Percentiles rank a stretch among this genome's conserved stretches.
Evolutionary conservation across 1,140 invertebrate species (phyloP).

Genomic region (Drosophila obscura): DNA sequence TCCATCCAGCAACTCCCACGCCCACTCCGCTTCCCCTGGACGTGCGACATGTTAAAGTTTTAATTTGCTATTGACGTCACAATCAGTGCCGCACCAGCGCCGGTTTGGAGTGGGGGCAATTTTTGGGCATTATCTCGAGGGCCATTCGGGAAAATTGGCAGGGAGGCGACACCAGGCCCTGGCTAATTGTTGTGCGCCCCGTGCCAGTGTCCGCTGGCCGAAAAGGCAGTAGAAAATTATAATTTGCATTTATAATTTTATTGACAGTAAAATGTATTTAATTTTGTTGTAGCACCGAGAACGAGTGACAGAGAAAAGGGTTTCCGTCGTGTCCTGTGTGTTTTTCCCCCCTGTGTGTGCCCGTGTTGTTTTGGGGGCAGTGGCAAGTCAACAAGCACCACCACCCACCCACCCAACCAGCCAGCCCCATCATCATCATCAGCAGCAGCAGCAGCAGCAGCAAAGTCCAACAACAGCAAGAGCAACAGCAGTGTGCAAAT

Average conservation of each 20-base stretch:
- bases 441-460: slow-evolving; percentile 17
- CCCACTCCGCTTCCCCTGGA: slow-evolving; percentile 11
- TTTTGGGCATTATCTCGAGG: slow-evolving; percentile 61
- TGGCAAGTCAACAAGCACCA: slow-evolving; percentile 2
- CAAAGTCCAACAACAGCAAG: slow-evolving; percentile 20
- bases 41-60: slow-evolving; percentile 77
- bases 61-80: slow-evolving; percentile 77
- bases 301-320: slow-evolving; percentile 31
- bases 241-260: slow-evolving; percentile 83
- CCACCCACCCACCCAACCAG: not conserved
- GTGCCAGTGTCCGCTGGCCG: slow-evolving; percentile 31
- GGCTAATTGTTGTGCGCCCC: slow-evolving; percentile 64
- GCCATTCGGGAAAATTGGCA: slow-evolving; percentile 7
- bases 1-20: slow-evolving; percentile 1
- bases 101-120: not conserved
- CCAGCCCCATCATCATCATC: slow-evolving; percentile 27
- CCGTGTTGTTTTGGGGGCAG: too few species aligned
- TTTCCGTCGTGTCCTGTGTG: not conserved
- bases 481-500: slow-evolving; percentile 47
- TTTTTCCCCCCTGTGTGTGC: not conserved
- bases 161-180: not conserved
- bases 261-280: slow-evolving; percentile 82
- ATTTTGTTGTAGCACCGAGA: slow-evolving; percentile 59
- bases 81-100: slow-evolving; percentile 47
- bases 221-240: slow-evolving; percentile 80